Evolutionary conservation across 2,888 invertebrate species (phyloP).

Genomic region (Ferrisia virgata): DNA sequence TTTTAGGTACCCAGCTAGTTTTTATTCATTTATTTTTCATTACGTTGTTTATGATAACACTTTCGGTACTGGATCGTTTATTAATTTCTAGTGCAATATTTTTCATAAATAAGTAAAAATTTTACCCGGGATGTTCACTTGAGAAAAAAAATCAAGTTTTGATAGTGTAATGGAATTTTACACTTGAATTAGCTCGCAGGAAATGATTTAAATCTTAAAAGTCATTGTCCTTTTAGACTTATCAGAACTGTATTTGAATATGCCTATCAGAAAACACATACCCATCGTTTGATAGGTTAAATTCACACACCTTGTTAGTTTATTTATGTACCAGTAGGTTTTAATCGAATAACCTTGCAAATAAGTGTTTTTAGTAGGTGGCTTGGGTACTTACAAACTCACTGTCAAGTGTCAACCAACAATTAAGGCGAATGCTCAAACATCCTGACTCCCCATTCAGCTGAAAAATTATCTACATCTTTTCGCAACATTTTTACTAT

Average conservation of each 20-base stretch:
- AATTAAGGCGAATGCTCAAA: neutral
- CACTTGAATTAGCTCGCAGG: slow-evolving; percentile 11
- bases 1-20: no score
- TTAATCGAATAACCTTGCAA: neutral
- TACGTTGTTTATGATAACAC: neutral
- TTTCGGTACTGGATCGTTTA: neutral
- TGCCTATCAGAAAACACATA: neutral
- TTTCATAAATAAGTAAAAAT: neutral
- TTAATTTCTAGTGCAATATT: neutral
- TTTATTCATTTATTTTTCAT: neutral
- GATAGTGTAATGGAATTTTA: neutral
- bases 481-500: neutral
- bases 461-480: neutral
- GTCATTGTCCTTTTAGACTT: neutral
- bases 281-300: neutral
- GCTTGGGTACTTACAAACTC: neutral
- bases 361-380: neutral
- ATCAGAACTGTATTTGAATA: neutral
- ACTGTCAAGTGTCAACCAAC: neutral
- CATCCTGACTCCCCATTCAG: neutral
- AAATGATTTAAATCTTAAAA: neutral
- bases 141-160: neutral
- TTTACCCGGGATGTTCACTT: neutral
- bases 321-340: neutral
- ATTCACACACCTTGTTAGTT: neutral